These are phyloP conservation scores for Nymphicus hollandicus DNA, from an alignment of 2,113 vertebrate species.

Conservation along the genomic window DNA sequence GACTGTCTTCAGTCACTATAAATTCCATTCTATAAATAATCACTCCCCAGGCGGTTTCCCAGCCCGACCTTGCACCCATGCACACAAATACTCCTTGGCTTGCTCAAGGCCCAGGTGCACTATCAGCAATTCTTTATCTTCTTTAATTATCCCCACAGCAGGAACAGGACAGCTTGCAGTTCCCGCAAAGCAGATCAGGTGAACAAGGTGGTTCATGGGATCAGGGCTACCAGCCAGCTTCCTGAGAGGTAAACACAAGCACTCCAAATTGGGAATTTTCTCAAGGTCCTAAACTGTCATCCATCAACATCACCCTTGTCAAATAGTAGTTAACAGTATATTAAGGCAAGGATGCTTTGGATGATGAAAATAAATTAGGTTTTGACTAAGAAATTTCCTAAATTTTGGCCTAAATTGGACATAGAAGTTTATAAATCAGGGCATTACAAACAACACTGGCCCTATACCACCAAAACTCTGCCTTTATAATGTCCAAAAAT, in stretches of 20 bases:
- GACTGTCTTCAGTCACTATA: too few relatives aligned
- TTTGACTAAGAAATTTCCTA: neutral
- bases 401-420: neutral
- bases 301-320: too few relatives aligned
- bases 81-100: too few relatives aligned
- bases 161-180: too few relatives aligned
- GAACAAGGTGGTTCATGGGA: neutral
- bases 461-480: neutral
- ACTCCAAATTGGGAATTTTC: neutral
- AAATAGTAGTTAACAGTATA: neutral
- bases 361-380: conserved; percentile 6
- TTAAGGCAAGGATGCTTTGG: neutral
- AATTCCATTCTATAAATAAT: too few relatives aligned
- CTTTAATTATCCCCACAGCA: too few relatives aligned
- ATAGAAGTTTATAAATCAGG: neutral
- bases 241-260: neutral
- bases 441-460: neutral
- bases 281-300: neutral
- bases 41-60: too few relatives aligned
- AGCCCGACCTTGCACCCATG: too few relatives aligned
- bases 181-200: neutral
- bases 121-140: too few relatives aligned
- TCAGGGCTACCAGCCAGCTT: neutral
- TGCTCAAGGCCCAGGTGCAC: too few relatives aligned
- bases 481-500: neutral